phyloP scores from a whole-genome alignment of 2,888 invertebrate genomes.

The Ditula angustiorana region DNA sequence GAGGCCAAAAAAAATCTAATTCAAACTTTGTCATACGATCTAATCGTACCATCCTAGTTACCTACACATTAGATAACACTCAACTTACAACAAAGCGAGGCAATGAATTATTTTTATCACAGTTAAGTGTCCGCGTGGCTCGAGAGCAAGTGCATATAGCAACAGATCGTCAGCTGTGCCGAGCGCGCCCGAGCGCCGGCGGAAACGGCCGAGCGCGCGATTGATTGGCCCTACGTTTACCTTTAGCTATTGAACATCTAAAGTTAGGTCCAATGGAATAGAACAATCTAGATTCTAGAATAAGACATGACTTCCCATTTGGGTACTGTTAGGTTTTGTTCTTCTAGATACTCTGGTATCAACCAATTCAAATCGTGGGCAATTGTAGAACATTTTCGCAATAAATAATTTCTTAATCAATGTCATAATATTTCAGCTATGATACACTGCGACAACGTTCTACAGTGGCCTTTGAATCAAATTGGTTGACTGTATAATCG shows the following conservation, averaged over 20 bases:
- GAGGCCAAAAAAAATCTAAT: not conserved
- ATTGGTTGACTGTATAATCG: too few relatives aligned
- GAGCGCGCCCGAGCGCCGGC: slow-evolving; percentile 60
- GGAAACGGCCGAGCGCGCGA: slow-evolving; percentile 53
- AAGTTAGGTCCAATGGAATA: slow-evolving; percentile 26
- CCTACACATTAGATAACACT: not conserved
- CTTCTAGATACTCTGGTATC: too few relatives aligned
- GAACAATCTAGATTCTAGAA: slow-evolving; percentile 14
- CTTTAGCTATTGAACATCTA: slow-evolving; percentile 18
- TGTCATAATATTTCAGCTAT: too few relatives aligned
- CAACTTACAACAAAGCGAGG: not conserved
- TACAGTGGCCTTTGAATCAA: too few relatives aligned
- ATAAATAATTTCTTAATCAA: too few relatives aligned
- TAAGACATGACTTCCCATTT: too few relatives aligned
- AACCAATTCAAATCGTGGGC: too few relatives aligned
- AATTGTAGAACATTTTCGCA: too few relatives aligned
- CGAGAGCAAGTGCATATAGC: slow-evolving; percentile 72
- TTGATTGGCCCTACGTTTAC: slow-evolving; percentile 36
- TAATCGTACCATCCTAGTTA: not conserved
- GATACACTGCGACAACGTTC: too few relatives aligned
- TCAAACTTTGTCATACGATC: not conserved
- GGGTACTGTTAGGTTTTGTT: too few relatives aligned
- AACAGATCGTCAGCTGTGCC: slow-evolving; percentile 79
- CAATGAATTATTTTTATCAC: not conserved
- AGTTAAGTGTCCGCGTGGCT: slow-evolving; percentile 58